Conservation (phyloP, 2,888 invertebrate genomes). For the Drosophila bunnanda region DNA sequence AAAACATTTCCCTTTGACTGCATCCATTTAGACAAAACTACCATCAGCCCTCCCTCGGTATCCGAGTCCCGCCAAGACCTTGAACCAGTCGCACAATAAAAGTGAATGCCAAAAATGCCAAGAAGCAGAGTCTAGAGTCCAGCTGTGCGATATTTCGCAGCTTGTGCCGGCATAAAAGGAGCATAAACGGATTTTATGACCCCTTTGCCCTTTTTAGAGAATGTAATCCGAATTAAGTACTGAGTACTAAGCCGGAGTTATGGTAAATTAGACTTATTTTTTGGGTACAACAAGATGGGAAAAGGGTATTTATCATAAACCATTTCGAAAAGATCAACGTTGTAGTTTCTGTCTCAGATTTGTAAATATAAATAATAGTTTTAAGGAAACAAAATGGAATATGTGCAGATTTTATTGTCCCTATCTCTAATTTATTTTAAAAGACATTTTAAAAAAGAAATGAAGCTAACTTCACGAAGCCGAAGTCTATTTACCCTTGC, state of each 20-base stretch:
- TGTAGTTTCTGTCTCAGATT: not conserved
- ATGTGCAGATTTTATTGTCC: not conserved
- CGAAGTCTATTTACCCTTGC: too few species aligned
- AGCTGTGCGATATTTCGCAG: conserved; percentile 47
- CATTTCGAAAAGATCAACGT: not conserved
- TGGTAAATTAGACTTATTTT: conserved; percentile 32
- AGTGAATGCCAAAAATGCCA: conserved; percentile 24
- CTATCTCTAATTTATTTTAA: too few species aligned
- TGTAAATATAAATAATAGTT: not conserved
- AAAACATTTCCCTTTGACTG: conserved; percentile 31
- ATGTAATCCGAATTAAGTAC: conserved; percentile 40
- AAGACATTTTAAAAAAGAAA: too few species aligned
- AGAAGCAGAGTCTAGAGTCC: conserved; percentile 17
- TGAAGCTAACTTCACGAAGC: too few species aligned
- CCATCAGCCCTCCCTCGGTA: not conserved
- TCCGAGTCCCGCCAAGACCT: conserved; percentile 16
- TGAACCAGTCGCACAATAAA: conserved; percentile 19
- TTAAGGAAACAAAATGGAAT: not conserved
- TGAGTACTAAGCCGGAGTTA: conserved; percentile 33
- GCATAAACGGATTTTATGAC: conserved; percentile 40
- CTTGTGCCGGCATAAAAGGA: conserved; percentile 41
- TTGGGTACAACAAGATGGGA: not conserved
- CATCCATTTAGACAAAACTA: conserved; percentile 36
- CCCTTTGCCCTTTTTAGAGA: conserved; percentile 37
- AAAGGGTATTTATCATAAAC: conserved; percentile 13